A percentile compares a stretch with the other conserved stretches of the same genome.
Evolutionary conservation across 2,888 invertebrate species (phyloP).

Genomic region (Noctua janthina): DNA sequence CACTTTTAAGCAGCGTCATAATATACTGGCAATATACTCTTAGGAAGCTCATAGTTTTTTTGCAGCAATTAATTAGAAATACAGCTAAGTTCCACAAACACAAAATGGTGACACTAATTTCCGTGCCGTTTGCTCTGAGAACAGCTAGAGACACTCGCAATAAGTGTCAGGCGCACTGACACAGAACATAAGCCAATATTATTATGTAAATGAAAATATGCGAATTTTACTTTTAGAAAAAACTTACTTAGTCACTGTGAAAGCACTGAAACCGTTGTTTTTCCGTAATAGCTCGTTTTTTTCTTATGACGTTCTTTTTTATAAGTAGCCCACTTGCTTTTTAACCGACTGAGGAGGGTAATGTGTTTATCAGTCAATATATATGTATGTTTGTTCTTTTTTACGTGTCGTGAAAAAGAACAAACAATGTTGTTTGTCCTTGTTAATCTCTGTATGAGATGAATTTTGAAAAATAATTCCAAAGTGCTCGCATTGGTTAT

Average conservation of each 20-base stretch:
- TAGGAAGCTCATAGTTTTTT: not conserved
- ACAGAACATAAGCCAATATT: conserved; percentile 10
- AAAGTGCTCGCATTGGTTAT: not conserved
- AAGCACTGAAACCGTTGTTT: not conserved
- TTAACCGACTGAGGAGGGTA: not conserved
- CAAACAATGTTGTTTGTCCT: no score
- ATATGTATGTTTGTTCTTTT: not conserved
- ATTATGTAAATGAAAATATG: conserved; percentile 27
- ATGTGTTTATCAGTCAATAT: not conserved
- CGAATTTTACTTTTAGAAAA: not conserved
- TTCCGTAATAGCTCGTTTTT: not conserved
- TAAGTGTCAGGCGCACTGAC: conserved; percentile 35
- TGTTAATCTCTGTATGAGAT: not conserved
- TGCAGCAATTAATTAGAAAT: not conserved
- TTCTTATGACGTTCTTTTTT: not conserved
- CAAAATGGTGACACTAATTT: conserved; percentile 28
- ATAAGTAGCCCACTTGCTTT: not conserved
- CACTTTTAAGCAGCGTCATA: not conserved
- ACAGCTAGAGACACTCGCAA: conserved; percentile 18
- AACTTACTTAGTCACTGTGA: conserved; percentile 4
- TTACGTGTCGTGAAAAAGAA: no score
- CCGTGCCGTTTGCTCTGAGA: conserved; percentile 17
- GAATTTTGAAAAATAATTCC: not conserved
- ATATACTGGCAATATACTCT: not conserved
- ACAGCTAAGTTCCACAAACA: conserved; percentile 6